These are phyloP conservation scores for Diploscapter pachys DNA, from an alignment of 1,140 invertebrate genomes.

Conservation along the genomic window DNA sequence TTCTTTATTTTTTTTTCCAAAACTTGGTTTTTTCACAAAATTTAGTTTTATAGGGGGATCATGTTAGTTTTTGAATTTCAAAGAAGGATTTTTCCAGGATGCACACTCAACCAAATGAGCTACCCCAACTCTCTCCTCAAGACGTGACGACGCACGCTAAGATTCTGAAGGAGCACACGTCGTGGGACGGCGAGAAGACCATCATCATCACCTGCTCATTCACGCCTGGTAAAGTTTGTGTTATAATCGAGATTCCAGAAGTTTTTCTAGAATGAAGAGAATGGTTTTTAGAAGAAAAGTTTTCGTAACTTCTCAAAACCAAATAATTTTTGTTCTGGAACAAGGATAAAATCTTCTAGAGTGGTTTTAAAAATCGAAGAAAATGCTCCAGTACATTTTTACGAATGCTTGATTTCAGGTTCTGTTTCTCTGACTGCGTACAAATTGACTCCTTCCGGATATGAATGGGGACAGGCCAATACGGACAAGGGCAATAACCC, in stretches of 20 bases:
- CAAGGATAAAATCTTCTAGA: too few relatives aligned
- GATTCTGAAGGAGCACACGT: slow-evolving; percentile 88
- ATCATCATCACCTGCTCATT: slow-evolving; percentile 90
- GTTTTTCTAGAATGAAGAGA: too few relatives aligned
- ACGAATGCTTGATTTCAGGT: slow-evolving; percentile 81
- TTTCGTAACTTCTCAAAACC: too few relatives aligned
- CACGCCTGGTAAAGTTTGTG: too few relatives aligned
- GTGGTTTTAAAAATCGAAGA: too few relatives aligned
- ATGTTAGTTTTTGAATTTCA: too few relatives aligned
- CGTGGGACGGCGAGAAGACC: slow-evolving; percentile 99
- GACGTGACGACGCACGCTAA: slow-evolving; percentile 94
- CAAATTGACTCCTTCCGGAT: slow-evolving; percentile 93
- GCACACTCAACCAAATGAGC: slow-evolving; percentile 97
- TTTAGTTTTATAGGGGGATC: not conserved
- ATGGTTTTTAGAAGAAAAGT: too few relatives aligned
- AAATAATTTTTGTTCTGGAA: too few relatives aligned
- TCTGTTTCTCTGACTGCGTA: slow-evolving; percentile 96
- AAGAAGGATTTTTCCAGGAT: slow-evolving; percentile 72
- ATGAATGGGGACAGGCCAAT: slow-evolving; percentile 96
- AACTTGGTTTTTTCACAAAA: not conserved
- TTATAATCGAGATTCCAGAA: too few relatives aligned
- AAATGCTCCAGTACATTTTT: too few relatives aligned
- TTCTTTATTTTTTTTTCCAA: not conserved
- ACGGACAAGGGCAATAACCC: slow-evolving; percentile 99
- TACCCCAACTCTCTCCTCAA: slow-evolving; percentile 95